These are phyloP conservation scores for Agrotis puta DNA, from an alignment of 2,888 invertebrate genomes.

Conservation along the genomic window DNA sequence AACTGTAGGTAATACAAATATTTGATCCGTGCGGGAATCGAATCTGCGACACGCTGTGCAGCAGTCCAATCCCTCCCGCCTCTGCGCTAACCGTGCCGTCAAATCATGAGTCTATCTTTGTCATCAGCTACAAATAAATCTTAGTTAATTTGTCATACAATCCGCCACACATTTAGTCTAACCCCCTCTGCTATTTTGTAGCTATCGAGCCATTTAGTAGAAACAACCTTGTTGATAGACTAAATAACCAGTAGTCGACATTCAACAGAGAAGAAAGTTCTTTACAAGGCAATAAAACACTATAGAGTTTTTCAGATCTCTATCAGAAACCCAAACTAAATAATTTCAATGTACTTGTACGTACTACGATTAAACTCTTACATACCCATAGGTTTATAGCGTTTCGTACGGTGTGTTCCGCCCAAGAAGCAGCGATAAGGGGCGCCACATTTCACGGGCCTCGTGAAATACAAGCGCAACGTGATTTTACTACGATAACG, in stretches of 20 bases:
- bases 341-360: background rate
- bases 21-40: no score
- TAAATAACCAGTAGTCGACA: background rate
- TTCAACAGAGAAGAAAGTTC: background rate
- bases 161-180: background rate
- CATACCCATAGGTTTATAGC: conserved; percentile 24
- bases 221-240: background rate
- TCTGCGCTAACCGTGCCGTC: no score
- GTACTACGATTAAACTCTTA: background rate
- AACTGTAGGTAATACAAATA: no score
- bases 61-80: no score
- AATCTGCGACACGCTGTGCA: no score
- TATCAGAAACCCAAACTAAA: background rate
- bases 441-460: conserved; percentile 43
- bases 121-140: no score
- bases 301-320: background rate
- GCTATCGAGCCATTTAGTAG: background rate
- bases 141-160: no score
- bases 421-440: conserved; percentile 51
- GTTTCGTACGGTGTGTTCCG: conserved; percentile 35
- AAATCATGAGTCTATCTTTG: no score
- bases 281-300: background rate
- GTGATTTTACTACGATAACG: conserved; percentile 53
- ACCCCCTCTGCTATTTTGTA: background rate
- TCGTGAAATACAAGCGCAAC: conserved; percentile 54